These are phyloP conservation scores for Eueremaeus valkanovi DNA, from an alignment of 2,888 invertebrate genomes.

Conservation along the genomic window DNA sequence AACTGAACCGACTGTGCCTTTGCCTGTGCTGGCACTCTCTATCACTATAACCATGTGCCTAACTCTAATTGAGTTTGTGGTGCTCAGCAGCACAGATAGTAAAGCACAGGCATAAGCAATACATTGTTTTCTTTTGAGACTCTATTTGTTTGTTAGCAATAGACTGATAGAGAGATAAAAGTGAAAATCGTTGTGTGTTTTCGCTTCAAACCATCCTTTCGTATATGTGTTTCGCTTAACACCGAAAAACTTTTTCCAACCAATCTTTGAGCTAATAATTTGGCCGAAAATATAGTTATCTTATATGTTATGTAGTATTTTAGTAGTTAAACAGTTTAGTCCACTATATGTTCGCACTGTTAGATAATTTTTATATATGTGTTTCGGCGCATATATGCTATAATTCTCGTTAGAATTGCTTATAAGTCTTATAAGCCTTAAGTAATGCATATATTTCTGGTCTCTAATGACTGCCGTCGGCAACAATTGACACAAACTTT, in stretches of 20 bases:
- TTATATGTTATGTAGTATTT: no score
- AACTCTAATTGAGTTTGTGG: constrained; percentile 8
- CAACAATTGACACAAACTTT: neutral
- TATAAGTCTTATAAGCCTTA: neutral
- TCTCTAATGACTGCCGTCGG: neutral
- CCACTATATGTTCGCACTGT: neutral
- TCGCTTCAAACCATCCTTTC: constrained; percentile 1
- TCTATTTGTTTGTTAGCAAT: neutral
- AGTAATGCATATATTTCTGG: neutral
- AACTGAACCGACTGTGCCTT: neutral
- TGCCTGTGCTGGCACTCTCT: neutral
- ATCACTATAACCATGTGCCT: neutral
- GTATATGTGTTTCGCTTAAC: neutral
- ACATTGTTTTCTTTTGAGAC: constrained; percentile 2
- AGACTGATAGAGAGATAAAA: no score
- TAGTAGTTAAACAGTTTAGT: no score
- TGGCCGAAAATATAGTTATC: no score
- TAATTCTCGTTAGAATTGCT: no score
- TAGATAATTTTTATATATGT: no score
- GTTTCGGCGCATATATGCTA: no score
- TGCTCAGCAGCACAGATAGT: neutral
- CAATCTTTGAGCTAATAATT: no score
- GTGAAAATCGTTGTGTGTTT: neutral
- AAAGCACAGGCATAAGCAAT: neutral
- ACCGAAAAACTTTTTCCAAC: neutral